Evolutionary conservation across 2,113 vertebrate species (phyloP).

Genomic region (Oryzias curvinotus): DNA sequence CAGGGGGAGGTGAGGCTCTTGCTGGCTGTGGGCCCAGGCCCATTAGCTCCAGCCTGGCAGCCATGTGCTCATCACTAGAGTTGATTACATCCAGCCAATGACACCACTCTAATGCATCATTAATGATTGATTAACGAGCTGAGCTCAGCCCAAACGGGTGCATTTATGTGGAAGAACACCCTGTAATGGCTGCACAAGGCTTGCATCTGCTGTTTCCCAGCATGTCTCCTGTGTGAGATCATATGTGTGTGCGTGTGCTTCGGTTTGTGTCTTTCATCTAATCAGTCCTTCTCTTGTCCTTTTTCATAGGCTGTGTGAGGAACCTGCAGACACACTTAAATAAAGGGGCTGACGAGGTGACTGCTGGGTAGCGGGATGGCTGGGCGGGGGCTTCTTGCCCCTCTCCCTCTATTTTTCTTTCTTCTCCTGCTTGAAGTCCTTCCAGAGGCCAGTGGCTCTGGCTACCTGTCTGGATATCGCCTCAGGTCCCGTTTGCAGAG

Average conservation of each 20-base stretch:
- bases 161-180: conserved; percentile 67
- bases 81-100: conserved; percentile 73
- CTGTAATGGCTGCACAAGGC: conserved; percentile 61
- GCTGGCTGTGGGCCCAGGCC: conserved; percentile 65
- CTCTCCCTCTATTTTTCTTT: conserved; percentile 70
- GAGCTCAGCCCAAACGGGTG: conserved; percentile 67
- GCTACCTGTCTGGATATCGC: conserved; percentile 85
- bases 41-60: conserved; percentile 74
- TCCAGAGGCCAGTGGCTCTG: conserved; percentile 71
- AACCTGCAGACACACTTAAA: conserved; percentile 20
- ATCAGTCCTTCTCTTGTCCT: conserved; percentile 22
- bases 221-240: conserved; percentile 11
- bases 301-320: conserved; percentile 47
- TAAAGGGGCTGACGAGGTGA: conserved; percentile 40
- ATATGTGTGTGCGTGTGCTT: conserved; percentile 11
- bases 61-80: conserved; percentile 73
- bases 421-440: conserved; percentile 57
- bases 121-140: conserved; percentile 81
- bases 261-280: conserved; percentile 26
- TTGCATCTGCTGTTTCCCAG: conserved; percentile 57
- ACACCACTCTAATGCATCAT: conserved; percentile 78
- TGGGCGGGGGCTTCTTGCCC: conserved; percentile 65
- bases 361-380: conserved; percentile 61
- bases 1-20: conserved; percentile 42
- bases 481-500: conserved; percentile 87